Evolutionary conservation across 2,888 invertebrate species (phyloP), one percentile per base, ranked within the genome.

Genomic region (Trichogramma evanescens): DNA sequence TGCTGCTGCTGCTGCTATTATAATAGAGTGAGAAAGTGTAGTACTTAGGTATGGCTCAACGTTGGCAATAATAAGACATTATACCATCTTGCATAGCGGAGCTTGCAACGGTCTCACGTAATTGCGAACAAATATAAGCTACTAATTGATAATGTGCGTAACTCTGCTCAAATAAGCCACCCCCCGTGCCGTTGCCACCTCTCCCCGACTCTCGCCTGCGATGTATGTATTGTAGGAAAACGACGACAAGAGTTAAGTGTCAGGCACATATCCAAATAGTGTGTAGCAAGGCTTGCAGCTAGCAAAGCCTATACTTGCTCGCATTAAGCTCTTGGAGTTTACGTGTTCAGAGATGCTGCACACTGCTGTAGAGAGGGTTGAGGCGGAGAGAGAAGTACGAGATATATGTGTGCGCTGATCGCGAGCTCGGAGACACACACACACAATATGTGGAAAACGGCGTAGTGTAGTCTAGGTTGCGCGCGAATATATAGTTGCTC

Each of bases 81-180:
- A 38, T 4, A 2, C 3, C 26, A 26, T 26, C 26, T 26, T 26
- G 26, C 26, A 26, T 2, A 2, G 26, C 10, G 10, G 10, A 48
- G 50, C 49, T 45, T 4, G 9, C n/a, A 26, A 26, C 26, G 26
- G 26, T 26, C 26, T 26, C 39, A 6, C 50, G 59, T 63, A 63
- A 63, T 60, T 61, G 56, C 60, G 58, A 63, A 56, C 63, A 63
- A 63, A 63, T 63, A 63, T 57, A 59, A 50, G 54, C 50, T 9
- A 26, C 55, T 59, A 63, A 63, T 63, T 63, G 63, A 63, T 63
- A 63, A 61, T 55, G 40, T 52, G 38, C 54, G 61, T 54, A 59
- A 56, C 45, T 26, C 26, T 26, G 26, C 26, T 26, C 26, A 26
- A 26, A 26, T 26, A 26, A 26, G 26, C 3, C 26, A 2, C 1